Evolutionary conservation across 2,888 invertebrate species (phyloP).

Genomic region (Hydrotaea cyrtoneurina): DNA sequence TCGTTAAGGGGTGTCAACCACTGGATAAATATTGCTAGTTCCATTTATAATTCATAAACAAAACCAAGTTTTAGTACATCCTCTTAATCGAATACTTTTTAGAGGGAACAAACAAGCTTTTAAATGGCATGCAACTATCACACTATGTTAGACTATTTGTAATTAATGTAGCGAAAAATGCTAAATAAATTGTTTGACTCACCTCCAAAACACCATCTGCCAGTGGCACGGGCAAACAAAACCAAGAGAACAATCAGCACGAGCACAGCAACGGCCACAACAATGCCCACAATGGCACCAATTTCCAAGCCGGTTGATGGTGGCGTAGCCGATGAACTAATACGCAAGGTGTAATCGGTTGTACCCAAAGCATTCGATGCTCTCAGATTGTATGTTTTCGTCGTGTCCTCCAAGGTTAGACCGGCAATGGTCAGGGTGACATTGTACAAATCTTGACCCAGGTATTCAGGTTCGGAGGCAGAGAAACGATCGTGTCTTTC

Average conservation of each 20-base stretch:
- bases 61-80: no score
- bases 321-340: constrained; percentile 86
- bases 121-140: background rate
- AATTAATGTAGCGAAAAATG: background rate
- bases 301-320: constrained; percentile 87
- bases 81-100: no score
- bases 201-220: constrained; percentile 94
- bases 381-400: constrained; percentile 85
- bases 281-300: constrained; percentile 89
- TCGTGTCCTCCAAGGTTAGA: constrained; percentile 89
- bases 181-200: constrained; percentile 79
- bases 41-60: no score
- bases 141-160: background rate
- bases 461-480: constrained; percentile 76
- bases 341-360: constrained; percentile 84
- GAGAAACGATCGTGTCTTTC: constrained; percentile 77
- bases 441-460: constrained; percentile 85
- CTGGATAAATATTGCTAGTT: no score
- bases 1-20: no score
- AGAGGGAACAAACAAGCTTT: background rate
- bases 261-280: constrained; percentile 85
- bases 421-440: constrained; percentile 85
- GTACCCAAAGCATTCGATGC: constrained; percentile 87
- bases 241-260: constrained; percentile 86
- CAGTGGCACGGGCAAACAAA: constrained; percentile 88